phyloP scores from a whole-genome alignment of 2,888 invertebrate species.

The Tribolium freemani region DNA sequence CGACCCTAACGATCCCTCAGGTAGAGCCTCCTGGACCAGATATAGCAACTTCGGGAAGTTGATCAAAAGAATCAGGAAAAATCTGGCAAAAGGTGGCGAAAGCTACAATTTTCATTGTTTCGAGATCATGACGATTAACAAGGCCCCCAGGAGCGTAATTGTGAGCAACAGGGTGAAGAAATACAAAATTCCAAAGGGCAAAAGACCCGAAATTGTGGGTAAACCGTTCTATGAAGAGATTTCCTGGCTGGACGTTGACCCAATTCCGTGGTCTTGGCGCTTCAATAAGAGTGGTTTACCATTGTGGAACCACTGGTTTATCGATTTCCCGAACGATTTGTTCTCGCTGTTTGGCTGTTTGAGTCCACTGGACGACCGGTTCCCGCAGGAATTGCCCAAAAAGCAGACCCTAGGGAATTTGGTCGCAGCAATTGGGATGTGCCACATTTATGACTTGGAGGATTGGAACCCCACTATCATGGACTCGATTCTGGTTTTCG shows the following conservation, averaged over 20 bases:
- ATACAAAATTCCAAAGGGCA: constrained; percentile 65
- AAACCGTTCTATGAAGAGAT: constrained; percentile 65
- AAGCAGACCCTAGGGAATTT: constrained; percentile 75
- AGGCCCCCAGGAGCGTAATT: constrained; percentile 70
- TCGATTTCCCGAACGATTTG: constrained; percentile 78
- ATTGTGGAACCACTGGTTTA: constrained; percentile 77
- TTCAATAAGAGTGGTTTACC: constrained; percentile 55
- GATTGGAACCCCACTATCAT: constrained; percentile 77
- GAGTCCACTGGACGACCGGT: constrained; percentile 74
- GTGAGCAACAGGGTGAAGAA: constrained; percentile 68
- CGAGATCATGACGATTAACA: constrained; percentile 72
- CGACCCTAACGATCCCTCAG: constrained; percentile 68
- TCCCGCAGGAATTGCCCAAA: constrained; percentile 71
- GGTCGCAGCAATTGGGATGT: constrained; percentile 70
- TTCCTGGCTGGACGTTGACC: constrained; percentile 63
- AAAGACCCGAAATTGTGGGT: constrained; percentile 64
- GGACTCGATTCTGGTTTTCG: constrained; percentile 75
- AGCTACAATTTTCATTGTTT: constrained; percentile 72
- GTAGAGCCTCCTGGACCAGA: constrained; percentile 69
- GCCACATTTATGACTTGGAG: constrained; percentile 72
- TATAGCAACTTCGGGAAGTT: constrained; percentile 66
- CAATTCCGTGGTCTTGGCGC: constrained; percentile 64
- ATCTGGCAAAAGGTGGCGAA: constrained; percentile 49
- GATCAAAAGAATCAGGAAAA: constrained; percentile 55
- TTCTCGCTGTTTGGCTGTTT: constrained; percentile 79